These are phyloP conservation scores for Macrobrachium rosenbergii DNA, from an alignment of 1,140 invertebrate species.

Conservation along the genomic window DNA sequence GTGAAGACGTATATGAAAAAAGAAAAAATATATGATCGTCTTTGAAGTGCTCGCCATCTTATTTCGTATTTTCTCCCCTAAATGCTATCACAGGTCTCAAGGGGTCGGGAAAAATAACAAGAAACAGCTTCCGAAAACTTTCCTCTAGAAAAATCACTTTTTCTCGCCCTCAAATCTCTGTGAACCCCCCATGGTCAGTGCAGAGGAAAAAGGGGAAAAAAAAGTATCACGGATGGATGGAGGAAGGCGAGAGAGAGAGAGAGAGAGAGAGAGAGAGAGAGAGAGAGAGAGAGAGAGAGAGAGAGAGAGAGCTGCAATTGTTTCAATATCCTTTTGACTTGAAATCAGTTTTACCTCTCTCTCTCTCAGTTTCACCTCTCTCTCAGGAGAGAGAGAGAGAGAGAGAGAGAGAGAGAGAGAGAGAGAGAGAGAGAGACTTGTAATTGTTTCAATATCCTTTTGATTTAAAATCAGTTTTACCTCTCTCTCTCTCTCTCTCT, in stretches of 20 bases:
- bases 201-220: not conserved
- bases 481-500: no score
- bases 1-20: no score
- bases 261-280: not conserved
- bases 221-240: not conserved
- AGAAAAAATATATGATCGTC: no score
- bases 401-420: constrained; percentile 6
- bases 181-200: no score
- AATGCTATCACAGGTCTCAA: no score
- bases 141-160: no score
- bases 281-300: constrained; percentile 6
- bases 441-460: not conserved
- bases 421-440: not conserved
- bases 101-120: not conserved
- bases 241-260: not conserved
- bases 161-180: no score
- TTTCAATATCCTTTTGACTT: not conserved
- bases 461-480: not conserved
- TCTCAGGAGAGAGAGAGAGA: not conserved
- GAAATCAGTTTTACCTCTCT: not conserved
- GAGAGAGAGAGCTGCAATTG: not conserved
- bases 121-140: not conserved
- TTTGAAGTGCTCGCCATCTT: no score
- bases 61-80: no score
- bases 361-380: not conserved